phyloP scores from a whole-genome alignment of 2,113 vertebrate species.

The Psilopsiagon aymara region DNA sequence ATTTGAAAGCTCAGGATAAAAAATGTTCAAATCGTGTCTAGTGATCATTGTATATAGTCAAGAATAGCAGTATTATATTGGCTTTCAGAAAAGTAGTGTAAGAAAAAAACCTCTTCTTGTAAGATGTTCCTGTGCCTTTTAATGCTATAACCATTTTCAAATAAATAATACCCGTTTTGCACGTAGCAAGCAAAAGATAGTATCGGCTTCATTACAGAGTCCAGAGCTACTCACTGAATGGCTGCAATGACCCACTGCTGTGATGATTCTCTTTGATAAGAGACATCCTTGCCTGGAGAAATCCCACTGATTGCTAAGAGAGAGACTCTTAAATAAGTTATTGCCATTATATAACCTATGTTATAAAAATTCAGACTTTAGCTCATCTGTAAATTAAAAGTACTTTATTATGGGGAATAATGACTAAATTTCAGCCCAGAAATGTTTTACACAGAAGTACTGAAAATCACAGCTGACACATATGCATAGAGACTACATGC shows the following conservation, averaged over 20 bases:
- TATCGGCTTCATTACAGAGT: background rate
- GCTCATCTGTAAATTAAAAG: background rate
- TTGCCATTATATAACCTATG: background rate
- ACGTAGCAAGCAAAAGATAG: background rate
- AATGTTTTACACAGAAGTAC: background rate
- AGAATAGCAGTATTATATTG: background rate
- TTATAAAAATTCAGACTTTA: background rate
- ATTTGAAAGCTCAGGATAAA: conserved; percentile 44
- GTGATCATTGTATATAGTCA: background rate
- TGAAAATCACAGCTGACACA: background rate
- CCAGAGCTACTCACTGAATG: background rate
- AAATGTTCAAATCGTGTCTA: background rate
- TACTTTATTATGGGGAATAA: background rate
- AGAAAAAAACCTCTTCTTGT: background rate
- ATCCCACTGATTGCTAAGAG: background rate
- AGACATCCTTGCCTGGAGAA: background rate
- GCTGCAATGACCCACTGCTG: background rate
- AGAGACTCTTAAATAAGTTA: background rate
- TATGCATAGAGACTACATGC: background rate
- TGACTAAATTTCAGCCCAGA: background rate
- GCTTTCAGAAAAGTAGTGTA: background rate
- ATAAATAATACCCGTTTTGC: background rate
- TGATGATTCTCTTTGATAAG: background rate
- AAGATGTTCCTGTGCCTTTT: background rate
- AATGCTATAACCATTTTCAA: background rate